Conservation (phyloP, 1,140 invertebrate species). For the Vanessa atalanta region DNA sequence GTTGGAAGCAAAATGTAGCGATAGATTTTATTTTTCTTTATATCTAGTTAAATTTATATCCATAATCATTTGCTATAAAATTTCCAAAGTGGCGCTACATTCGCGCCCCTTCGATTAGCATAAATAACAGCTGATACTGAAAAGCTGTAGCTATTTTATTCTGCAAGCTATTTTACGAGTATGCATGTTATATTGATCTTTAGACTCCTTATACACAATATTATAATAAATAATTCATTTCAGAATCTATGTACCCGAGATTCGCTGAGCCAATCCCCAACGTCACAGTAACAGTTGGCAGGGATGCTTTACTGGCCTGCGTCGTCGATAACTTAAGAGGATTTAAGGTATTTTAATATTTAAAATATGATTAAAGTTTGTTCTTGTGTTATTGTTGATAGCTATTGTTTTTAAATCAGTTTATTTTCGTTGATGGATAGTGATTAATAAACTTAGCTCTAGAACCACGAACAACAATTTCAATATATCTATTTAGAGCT, state of each 20-base stretch:
- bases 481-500: no score
- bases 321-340: conserved; percentile 95
- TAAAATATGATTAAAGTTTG: not conserved
- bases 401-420: no score
- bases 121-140: conserved; percentile 4
- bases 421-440: no score
- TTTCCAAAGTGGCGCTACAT: conserved; percentile 2
- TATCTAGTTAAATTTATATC: not conserved
- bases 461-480: no score
- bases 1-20: no score
- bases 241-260: conserved; percentile 84
- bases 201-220: not conserved
- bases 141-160: conserved; percentile 7
- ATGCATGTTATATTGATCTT: not conserved
- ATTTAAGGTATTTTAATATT: conserved; percentile 89
- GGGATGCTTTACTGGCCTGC: conserved; percentile 94
- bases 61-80: conserved; percentile 11
- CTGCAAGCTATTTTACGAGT: not conserved
- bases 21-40: no score
- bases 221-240: conserved; percentile 55
- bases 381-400: no score
- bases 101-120: not conserved
- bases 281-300: conserved; percentile 94
- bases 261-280: conserved; percentile 96
- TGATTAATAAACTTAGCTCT: no score